Evolutionary conservation across 2,113 vertebrate species (phyloP).

Genomic region (Melanocharis versteri): DNA sequence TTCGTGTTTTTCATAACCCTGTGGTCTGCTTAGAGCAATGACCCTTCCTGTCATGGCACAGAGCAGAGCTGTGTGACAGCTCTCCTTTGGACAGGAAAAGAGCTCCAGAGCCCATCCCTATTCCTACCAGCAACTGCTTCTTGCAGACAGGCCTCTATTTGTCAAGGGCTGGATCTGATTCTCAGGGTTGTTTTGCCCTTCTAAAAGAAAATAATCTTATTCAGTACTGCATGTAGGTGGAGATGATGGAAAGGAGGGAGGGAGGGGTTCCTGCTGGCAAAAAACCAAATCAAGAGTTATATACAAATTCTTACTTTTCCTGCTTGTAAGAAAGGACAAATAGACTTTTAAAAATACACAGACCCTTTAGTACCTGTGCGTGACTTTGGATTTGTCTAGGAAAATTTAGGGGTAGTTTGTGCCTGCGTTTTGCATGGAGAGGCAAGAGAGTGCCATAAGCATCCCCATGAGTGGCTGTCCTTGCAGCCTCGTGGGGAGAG

Average conservation of each 20-base stretch:
- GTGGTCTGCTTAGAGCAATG: not conserved
- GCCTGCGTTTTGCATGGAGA: not conserved
- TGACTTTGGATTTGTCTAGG: not conserved
- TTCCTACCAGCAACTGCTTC: not conserved
- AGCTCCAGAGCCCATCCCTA: not conserved
- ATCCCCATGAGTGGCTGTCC: too few relatives aligned
- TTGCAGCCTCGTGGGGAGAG: accelerated
- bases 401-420: not conserved
- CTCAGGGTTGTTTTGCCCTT: not conserved
- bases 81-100: not conserved
- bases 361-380: not conserved
- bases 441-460: not conserved
- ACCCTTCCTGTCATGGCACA: not conserved
- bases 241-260: not conserved
- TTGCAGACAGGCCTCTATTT: not conserved
- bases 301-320: not conserved
- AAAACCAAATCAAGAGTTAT: not conserved
- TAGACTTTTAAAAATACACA: not conserved
- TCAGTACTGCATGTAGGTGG: not conserved
- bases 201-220: not conserved
- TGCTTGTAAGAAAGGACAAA: not conserved
- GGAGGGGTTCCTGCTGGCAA: not conserved
- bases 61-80: not conserved
- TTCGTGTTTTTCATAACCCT: not conserved
- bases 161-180: not conserved